Evolutionary conservation across 2,797 vertebrate species (phyloP), one percentile per base, ranked within the genome.

Genomic region (Enteromius thamalakanensis): DNA sequence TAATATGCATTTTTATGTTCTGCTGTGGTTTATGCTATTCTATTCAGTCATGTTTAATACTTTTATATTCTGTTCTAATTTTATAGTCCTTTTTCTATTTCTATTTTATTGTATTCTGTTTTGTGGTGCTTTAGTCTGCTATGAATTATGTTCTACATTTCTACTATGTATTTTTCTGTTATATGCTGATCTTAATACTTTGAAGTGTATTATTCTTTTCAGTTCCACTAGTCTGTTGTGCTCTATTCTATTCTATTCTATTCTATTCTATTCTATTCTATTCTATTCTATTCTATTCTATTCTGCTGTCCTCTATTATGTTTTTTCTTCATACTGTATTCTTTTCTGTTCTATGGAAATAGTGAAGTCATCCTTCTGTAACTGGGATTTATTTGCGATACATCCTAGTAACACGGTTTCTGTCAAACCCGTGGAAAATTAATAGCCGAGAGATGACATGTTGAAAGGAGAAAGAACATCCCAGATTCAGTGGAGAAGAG

Each of bases 401-500:
- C 29, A 79, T 53, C 19, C 37, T 45, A 53, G 60, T 58, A 68
- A 68, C 49, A 55, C 11, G 49, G 40, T 71, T 84, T 86, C 77
- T 76, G 72, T 84, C 75, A 76, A 80, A 80, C 9, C 21, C 49
- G 45, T 40, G 58, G 62, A 85, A 84, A 74, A 70, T 60, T 26
- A 86, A 85, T 70, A 67, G 47, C 29, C 15, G 47, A 71, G 71
- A 70, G 75, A 79, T 34, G 53, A 65, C 68, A 76, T 65, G 23
- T 49, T 69, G 64, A 80, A 87, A 79, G 75, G 29, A 51, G 14
- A 21, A 34, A 79, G 60, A 65, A 69, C 74, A 81, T 19, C 23
- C 60, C 68, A 76, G 40, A 80, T 37, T 40, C 23, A 69, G 64
- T 86, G 72, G 68, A 94, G 92, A 92, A 93, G 91, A 90, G 89